Conservation (phyloP, 1,140 invertebrate species). For the Pogonognathellus flavescens region DNA sequence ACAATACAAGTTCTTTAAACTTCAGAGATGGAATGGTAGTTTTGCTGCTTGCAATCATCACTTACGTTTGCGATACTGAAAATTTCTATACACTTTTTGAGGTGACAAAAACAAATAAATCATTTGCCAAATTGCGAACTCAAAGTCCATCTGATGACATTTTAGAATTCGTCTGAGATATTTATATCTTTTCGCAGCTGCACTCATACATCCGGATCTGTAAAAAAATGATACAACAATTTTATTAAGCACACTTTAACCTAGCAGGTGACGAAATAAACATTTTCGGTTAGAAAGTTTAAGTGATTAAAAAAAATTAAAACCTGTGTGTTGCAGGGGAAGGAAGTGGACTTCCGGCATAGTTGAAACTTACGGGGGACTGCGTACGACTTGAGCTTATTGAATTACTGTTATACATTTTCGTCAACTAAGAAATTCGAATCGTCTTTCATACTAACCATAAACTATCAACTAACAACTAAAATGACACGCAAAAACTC, state of each 20-base stretch:
- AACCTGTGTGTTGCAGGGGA: constrained; percentile 72
- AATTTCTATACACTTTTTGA: constrained; percentile 98
- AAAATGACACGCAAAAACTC: too few relatives aligned
- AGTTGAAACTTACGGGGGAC: constrained; percentile 69
- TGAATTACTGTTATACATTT: constrained; percentile 44
- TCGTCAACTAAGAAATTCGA: not conserved
- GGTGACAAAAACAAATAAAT: constrained; percentile 94
- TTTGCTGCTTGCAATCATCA: constrained; percentile 64
- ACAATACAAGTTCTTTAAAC: too few relatives aligned
- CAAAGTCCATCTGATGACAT: constrained; percentile 99
- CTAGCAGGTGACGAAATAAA: too few relatives aligned
- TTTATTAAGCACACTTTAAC: too few relatives aligned
- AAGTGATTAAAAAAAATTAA: not conserved
- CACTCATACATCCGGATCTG: constrained; percentile 82
- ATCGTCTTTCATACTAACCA: not conserved
- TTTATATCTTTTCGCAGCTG: constrained; percentile 92
- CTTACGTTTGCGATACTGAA: constrained; percentile 97
- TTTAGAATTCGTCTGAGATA: constrained; percentile 91
- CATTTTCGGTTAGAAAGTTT: too few relatives aligned
- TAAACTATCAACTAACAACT: too few relatives aligned
- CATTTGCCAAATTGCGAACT: constrained; percentile 99
- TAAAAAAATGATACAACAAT: constrained; percentile 66
- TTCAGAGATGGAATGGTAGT: too few relatives aligned
- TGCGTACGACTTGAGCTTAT: constrained; percentile 68
- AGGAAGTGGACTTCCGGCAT: constrained; percentile 68